phyloP scores from a whole-genome alignment of 2,797 vertebrate species.

The Microchirus variegatus region DNA sequence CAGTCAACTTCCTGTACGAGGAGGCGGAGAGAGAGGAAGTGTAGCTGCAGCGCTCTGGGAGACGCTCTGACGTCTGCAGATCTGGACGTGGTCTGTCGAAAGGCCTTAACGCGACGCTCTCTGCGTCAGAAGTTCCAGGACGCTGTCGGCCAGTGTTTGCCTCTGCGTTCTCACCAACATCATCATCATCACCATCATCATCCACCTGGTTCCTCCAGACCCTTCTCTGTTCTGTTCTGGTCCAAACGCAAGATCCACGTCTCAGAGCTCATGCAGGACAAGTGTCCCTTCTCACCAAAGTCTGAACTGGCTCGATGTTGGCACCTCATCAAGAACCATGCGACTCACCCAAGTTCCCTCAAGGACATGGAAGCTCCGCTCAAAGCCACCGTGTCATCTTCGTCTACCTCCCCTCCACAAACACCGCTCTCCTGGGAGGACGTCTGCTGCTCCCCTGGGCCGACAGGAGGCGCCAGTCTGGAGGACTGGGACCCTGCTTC shows the following conservation, averaged over 20 bases:
- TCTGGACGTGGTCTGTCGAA: slow-evolving; percentile 85
- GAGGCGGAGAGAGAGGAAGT: slow-evolving; percentile 87
- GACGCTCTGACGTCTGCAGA: slow-evolving; percentile 78
- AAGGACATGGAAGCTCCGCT: slow-evolving; percentile 76
- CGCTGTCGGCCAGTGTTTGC: slow-evolving; percentile 94
- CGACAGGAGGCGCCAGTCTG: slow-evolving; percentile 80
- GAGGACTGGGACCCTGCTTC: slow-evolving; percentile 79
- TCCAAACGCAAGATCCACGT: slow-evolving; percentile 96
- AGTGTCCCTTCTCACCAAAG: slow-evolving; percentile 92
- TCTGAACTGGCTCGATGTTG: slow-evolving; percentile 94
- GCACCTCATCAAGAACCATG: slow-evolving; percentile 93
- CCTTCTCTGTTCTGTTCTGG: slow-evolving; percentile 85
- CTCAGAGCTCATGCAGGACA: slow-evolving; percentile 94
- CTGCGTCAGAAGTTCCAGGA: slow-evolving; percentile 96
- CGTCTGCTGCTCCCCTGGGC: slow-evolving; percentile 79
- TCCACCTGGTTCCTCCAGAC: slow-evolving; percentile 56
- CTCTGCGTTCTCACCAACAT: slow-evolving; percentile 88
- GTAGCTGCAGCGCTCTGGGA: slow-evolving; percentile 85
- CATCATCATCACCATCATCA: slow-evolving; percentile 79
- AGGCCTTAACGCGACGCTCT: slow-evolving; percentile 88
- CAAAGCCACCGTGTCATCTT: slow-evolving; percentile 59
- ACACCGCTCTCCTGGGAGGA: slow-evolving; percentile 82
- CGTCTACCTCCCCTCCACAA: slow-evolving; percentile 68
- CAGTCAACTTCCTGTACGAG: slow-evolving; percentile 79
- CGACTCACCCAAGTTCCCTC: slow-evolving; percentile 78